These are phyloP conservation scores for Drosophila prolongata DNA, from an alignment of 2,888 invertebrate genomes.

Conservation along the genomic window DNA sequence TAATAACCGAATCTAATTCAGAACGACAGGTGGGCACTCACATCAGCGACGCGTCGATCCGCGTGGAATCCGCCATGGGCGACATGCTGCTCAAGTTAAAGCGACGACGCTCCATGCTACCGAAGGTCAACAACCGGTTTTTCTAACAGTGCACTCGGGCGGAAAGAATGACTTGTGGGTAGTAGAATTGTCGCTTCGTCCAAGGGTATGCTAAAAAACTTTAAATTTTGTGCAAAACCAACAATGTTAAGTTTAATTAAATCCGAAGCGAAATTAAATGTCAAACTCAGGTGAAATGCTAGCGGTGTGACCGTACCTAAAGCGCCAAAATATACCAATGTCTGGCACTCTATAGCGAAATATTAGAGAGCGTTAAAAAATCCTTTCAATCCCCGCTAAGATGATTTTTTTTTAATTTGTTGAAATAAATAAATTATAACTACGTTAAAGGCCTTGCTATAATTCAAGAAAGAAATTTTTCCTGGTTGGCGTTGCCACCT, in stretches of 20 bases:
- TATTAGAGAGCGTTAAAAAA: no score
- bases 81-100: constrained; percentile 72
- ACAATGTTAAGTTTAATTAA: neutral
- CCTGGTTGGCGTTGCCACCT: neutral
- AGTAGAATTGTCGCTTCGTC: constrained; percentile 1
- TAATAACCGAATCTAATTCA: neutral
- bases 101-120: constrained; percentile 71
- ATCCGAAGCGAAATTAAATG: neutral
- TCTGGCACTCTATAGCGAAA: neutral
- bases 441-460: no score
- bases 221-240: no score
- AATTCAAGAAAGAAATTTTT: no score
- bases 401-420: no score
- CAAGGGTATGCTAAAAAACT: neutral
- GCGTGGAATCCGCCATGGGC: constrained; percentile 82
- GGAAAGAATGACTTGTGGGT: neutral
- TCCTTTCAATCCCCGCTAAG: no score
- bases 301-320: constrained; percentile 10
- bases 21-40: constrained; percentile 36
- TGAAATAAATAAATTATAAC: no score
- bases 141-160: neutral
- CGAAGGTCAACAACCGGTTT: constrained; percentile 21
- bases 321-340: constrained; percentile 32
- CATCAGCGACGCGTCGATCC: constrained; percentile 73
- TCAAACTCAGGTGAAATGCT: constrained; percentile 27